Conservation (phyloP, 1,140 invertebrate species). For the Drosophila repleta region DNA sequence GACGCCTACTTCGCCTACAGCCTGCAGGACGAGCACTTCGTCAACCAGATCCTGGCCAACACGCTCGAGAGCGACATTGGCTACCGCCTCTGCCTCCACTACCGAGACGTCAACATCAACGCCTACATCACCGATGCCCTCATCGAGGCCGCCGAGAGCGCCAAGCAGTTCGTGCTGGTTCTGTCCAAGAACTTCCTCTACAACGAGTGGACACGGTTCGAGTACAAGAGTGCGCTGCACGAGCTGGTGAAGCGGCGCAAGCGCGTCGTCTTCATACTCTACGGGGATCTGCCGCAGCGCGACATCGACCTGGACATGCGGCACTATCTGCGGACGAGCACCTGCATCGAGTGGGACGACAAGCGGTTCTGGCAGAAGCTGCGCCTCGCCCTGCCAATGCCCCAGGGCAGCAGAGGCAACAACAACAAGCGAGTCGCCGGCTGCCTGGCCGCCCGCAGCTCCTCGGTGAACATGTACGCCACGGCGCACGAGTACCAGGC, state of each 20-base stretch:
- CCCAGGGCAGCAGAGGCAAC: constrained; percentile 85
- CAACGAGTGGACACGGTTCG: constrained; percentile 96
- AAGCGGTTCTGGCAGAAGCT: constrained; percentile 97
- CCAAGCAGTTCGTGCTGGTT: constrained; percentile 94
- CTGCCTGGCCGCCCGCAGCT: constrained; percentile 49
- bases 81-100: constrained; percentile 93
- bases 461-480: constrained; percentile 87
- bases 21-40: constrained; percentile 94
- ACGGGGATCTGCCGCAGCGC: constrained; percentile 92
- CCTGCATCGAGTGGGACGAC: constrained; percentile 95
- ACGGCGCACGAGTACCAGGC: constrained; percentile 82
- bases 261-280: constrained; percentile 93
- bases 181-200: constrained; percentile 96
- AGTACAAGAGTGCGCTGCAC: constrained; percentile 96
- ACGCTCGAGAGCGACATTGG: constrained; percentile 91
- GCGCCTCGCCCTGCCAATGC: constrained; percentile 91
- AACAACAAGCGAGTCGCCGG: constrained; percentile 65
- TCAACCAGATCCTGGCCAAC: constrained; percentile 92
- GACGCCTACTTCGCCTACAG: constrained; percentile 97
- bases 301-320: constrained; percentile 95
- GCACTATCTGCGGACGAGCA: constrained; percentile 94
- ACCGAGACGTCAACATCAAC: constrained; percentile 93
- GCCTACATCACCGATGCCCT: constrained; percentile 94
- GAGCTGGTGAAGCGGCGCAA: constrained; percentile 93
- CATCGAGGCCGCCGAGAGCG: constrained; percentile 94